Base-by-base conservation (phyloP, 2,888 invertebrate species). In the Xestia rhomboidea region DNA sequence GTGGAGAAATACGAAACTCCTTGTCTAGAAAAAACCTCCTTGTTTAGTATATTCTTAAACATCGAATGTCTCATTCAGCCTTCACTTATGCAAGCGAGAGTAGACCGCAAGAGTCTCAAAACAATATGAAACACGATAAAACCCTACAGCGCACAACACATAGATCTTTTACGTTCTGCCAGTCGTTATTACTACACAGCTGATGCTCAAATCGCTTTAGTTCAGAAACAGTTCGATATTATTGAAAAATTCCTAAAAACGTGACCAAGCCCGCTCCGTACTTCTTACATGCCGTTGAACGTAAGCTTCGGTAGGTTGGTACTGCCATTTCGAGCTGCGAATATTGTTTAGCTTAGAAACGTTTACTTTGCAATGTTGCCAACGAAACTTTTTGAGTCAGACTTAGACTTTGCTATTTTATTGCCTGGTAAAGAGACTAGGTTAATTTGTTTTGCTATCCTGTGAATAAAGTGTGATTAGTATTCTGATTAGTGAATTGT, bases 241-340 rank as follows among this genome's bases (percentile, higher is more conserved):
- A 64, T 69, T 77, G 82, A 72, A 85, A 81, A 81, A 84, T 66
- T 71, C 38, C 49, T 74, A n/a, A 81, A 81, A 77, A 74, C 85
- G 76, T 81, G 73, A 81, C 46, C 34, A 7, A 41, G 49, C 44
- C 46, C 44, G 44, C 6, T 38, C 1, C 15, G 66, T 27, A 34
- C 15, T 70, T 44, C 76, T 68, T 62, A n/a, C 34, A 27, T 66
- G 24, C 1, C 51, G 27, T 44, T 46, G 13, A 46, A 10, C 15
- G 51, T 15, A 11, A 63, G 27, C 54, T 18, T 11, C 21, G 13
- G 30, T 34, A 51, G 54, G n/a, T 49, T 10, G 3, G 38, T 38
- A 51, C 41, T 75, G 41, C 54, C 41, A 44, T 66, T 38, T 63
- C n/a, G 8, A 64, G 70, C 15, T 54, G 38, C 3, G 49, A 84